Percentiles rank a stretch among this genome's conserved stretches.
phyloP scores from a whole-genome alignment of 2,113 vertebrate genomes.

The Puntigrus tetrazona region DNA sequence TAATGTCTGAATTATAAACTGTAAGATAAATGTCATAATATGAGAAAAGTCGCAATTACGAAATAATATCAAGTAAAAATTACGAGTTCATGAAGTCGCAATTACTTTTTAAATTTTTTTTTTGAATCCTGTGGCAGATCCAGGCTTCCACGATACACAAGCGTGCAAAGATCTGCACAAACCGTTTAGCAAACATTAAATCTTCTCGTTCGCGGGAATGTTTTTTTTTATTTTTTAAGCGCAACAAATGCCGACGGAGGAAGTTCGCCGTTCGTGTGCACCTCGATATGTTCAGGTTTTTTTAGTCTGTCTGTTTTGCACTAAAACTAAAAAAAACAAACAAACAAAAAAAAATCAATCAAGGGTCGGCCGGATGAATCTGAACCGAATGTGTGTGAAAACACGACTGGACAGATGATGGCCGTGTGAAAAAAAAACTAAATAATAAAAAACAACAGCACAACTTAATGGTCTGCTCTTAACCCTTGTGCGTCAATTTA shows the following conservation, averaged over 20 bases:
- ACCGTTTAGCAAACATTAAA: not conserved
- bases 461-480: slow-evolving; percentile 9
- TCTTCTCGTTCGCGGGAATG: not conserved
- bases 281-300: slow-evolving; percentile 58
- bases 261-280: slow-evolving; percentile 28
- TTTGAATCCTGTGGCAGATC: not conserved
- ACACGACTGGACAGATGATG: slow-evolving; percentile 39
- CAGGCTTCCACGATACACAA: not conserved
- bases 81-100: not conserved
- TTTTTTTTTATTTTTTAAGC: not conserved
- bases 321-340: slow-evolving; percentile 73
- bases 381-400: slow-evolving; percentile 60
- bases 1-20: no score
- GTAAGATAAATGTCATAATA: no score
- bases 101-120: not conserved
- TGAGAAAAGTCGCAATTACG: no score
- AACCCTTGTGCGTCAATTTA: not conserved
- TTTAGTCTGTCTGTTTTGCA: slow-evolving; percentile 69
- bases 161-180: no score
- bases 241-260: not conserved
- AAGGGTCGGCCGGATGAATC: slow-evolving; percentile 59
- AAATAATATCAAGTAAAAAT: no score
- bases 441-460: not conserved
- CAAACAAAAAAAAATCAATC: no score
- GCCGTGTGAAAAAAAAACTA: not conserved